Percentiles rank a stretch among this genome's conserved stretches.
phyloP scores from a whole-genome alignment of 2,113 vertebrate genomes.

The Columba janthina region DNA sequence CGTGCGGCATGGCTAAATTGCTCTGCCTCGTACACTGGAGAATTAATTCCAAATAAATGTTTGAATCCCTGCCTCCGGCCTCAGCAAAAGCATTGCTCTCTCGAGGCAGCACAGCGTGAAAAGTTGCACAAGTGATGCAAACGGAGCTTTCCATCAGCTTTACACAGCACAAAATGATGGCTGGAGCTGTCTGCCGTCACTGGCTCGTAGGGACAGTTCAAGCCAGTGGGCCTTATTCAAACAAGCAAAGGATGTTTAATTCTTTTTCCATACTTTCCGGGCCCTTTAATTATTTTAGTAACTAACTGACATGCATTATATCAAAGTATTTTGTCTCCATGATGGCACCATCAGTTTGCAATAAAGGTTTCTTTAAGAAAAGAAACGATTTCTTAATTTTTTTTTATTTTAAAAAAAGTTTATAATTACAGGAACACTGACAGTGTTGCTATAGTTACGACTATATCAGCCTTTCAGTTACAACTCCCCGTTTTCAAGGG shows the following conservation, averaged over 20 bases:
- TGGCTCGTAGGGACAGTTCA: neutral
- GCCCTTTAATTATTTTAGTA: neutral
- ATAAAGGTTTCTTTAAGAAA: constrained; percentile 18
- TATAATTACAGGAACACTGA: constrained; percentile 66
- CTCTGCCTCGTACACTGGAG: neutral
- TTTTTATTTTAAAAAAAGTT: constrained; percentile 46
- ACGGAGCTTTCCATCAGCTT: neutral
- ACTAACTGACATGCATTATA: neutral
- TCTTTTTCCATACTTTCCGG: neutral
- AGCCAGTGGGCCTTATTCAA: neutral
- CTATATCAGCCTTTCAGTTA: constrained; percentile 65
- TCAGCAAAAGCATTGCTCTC: neutral
- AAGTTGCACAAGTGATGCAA: neutral
- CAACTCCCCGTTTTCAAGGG: constrained; percentile 61
- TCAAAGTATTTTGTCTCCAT: neutral
- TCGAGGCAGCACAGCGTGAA: neutral
- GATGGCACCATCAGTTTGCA: neutral
- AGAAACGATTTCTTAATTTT: constrained; percentile 50
- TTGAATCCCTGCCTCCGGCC: neutral
- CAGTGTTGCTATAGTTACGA: constrained; percentile 70
- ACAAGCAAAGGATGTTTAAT: neutral
- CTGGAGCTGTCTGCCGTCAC: neutral
- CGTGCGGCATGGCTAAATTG: neutral
- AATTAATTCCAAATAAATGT: neutral
- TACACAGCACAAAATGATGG: neutral